Evolutionary conservation across 2,888 invertebrate genomes (phyloP).

Genomic region (Leptinotarsa rubiginosa): DNA sequence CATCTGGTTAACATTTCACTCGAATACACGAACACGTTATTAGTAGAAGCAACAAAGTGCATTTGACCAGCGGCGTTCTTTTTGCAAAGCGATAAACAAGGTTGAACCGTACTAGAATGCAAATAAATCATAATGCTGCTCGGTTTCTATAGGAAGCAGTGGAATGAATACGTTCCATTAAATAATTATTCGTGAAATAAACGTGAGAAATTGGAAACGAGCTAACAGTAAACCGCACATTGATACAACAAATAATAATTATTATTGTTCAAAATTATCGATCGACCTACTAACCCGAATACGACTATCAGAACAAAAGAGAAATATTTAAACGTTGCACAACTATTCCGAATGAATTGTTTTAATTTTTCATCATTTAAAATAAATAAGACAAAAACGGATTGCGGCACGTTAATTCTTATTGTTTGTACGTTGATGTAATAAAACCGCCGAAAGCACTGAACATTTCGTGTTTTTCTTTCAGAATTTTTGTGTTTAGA

Average conservation of each 20-base stretch:
- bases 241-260: conserved; percentile 20
- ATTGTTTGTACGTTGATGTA: conserved; percentile 1
- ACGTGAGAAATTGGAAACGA: conserved; percentile 13
- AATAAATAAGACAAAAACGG: conserved; percentile 2
- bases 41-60: not conserved
- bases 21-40: not conserved
- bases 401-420: conserved; percentile 10
- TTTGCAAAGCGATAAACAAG: conserved; percentile 3
- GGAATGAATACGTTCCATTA: not conserved
- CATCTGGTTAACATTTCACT: not conserved
- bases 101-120: not conserved
- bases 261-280: conserved; percentile 47
- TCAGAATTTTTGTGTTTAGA: not conserved
- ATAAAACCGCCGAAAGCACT: not conserved
- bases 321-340: conserved; percentile 40
- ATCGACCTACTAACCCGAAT: conserved; percentile 45
- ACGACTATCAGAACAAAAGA: conserved; percentile 34
- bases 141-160: not conserved
- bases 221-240: conserved; percentile 20
- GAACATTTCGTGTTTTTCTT: not conserved
- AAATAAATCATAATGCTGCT: conserved; percentile 3
- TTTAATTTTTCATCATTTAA: conserved; percentile 28
- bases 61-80: not conserved
- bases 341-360: conserved; percentile 34
- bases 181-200: conserved; percentile 2